Conservation (phyloP, 2,797 vertebrate species). For the Danionella dracula region DNA sequence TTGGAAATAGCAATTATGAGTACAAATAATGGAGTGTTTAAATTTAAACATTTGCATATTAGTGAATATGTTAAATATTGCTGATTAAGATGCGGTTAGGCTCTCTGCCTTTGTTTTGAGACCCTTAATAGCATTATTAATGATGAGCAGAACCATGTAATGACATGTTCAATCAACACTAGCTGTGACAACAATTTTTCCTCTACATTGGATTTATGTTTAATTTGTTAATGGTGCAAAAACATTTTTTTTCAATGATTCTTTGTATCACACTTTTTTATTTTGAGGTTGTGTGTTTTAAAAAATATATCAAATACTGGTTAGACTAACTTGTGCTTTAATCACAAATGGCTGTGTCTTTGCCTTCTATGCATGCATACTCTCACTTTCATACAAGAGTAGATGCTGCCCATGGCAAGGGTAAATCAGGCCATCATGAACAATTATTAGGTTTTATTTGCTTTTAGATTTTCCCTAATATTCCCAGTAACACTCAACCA, state of each 20-base stretch:
- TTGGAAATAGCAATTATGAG: constrained; percentile 37
- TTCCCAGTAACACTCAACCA: constrained; percentile 30
- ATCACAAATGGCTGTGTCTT: neutral
- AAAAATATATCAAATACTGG: neutral
- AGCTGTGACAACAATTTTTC: neutral
- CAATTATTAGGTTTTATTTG: constrained; percentile 48
- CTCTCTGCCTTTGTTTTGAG: constrained; percentile 20
- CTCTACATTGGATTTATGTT: neutral
- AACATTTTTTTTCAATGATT: too few species aligned
- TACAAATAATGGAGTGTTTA: constrained; percentile 34
- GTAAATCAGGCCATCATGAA: constrained; percentile 41
- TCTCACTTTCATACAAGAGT: constrained; percentile 13
- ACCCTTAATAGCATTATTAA: constrained; percentile 38
- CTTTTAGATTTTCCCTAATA: constrained; percentile 46
- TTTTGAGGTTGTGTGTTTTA: too few species aligned
- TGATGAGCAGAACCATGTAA: constrained; percentile 21
- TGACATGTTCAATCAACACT: constrained; percentile 28
- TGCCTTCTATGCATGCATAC: neutral
- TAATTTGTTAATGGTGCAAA: constrained; percentile 16
- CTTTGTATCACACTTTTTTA: too few species aligned
- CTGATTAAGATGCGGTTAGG: constrained; percentile 43
- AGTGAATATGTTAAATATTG: constrained; percentile 36
- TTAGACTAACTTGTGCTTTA: neutral
- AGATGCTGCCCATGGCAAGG: constrained; percentile 39
- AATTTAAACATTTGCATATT: constrained; percentile 42